Conservation (phyloP, 2,797 vertebrate genomes). For the Falco biarmicus region DNA sequence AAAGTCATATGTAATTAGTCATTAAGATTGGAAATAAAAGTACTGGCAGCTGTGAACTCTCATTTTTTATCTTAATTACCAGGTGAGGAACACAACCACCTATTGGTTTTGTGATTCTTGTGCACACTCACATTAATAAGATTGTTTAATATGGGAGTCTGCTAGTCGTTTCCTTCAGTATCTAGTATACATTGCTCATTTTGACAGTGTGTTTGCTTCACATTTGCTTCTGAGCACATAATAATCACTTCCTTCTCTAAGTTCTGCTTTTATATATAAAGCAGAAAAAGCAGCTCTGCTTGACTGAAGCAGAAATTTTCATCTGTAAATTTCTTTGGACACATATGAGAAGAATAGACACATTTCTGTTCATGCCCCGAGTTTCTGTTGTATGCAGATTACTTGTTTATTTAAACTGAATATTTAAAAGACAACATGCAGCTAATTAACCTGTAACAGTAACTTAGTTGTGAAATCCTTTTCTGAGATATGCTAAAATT, state of each 20-base stretch:
- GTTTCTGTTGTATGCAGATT: not conserved
- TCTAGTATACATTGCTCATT: not conserved
- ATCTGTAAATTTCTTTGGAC: not conserved
- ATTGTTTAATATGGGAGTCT: not conserved
- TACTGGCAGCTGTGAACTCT: not conserved
- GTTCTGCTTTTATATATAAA: not conserved
- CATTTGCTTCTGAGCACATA: not conserved
- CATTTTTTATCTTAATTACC: slow-evolving; percentile 7
- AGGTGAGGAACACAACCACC: not conserved
- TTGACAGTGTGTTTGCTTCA: not conserved
- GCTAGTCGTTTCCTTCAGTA: not conserved
- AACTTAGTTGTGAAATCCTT: not conserved
- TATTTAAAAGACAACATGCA: not conserved
- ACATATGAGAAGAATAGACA: not conserved
- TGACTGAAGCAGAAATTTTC: not conserved
- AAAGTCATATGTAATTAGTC: not conserved
- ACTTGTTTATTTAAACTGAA: not conserved
- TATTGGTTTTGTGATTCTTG: not conserved
- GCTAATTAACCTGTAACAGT: not conserved
- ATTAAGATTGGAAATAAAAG: not conserved
- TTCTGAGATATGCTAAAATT: not conserved
- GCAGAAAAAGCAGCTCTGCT: not conserved
- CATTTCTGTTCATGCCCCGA: not conserved
- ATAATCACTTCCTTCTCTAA: not conserved
- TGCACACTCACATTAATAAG: not conserved